These are phyloP conservation scores for Sclerodermus sp. DNA, from an alignment of 2,888 invertebrate species.

Conservation along the genomic window DNA sequence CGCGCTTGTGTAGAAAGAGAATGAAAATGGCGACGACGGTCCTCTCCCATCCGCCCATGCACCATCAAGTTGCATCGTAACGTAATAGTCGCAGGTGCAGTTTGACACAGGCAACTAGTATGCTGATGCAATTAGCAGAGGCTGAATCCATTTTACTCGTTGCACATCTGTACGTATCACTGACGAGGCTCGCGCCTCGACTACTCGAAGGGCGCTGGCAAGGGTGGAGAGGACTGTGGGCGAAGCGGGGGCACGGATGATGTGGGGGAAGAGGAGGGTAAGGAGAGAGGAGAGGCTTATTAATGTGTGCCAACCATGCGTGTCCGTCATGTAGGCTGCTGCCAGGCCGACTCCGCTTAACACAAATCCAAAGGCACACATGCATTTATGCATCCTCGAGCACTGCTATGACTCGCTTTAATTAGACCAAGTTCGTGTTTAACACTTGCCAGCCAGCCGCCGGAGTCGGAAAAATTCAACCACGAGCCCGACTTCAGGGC, in stretches of 20 bases:
- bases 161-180: slow-evolving; percentile 8
- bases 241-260: no score
- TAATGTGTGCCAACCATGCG: slow-evolving; percentile 46
- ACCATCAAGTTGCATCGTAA: slow-evolving; percentile 6
- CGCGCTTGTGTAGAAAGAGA: no score
- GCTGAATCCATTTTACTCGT: slow-evolving; percentile 27
- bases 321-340: slow-evolving; percentile 40
- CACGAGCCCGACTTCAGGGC: no score
- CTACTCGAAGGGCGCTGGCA: slow-evolving; percentile 11
- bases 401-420: slow-evolving; percentile 41
- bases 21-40: no score
- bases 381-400: slow-evolving; percentile 6
- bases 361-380: neutral
- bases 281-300: slow-evolving; percentile 33
- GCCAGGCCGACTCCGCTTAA: neutral
- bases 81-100: slow-evolving; percentile 45
- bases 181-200: neutral
- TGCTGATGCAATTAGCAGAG: slow-evolving; percentile 51
- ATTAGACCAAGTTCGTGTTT: slow-evolving; percentile 49
- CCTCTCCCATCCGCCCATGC: slow-evolving; percentile 3
- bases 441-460: slow-evolving; percentile 4
- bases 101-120: slow-evolving; percentile 46
- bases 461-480: slow-evolving; percentile 1
- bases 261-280: slow-evolving; percentile 11
- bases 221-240: no score